Percentiles rank a stretch among this genome's conserved stretches.
Conservation (phyloP, 2,888 invertebrate genomes). For the Trachelus tabidus region DNA sequence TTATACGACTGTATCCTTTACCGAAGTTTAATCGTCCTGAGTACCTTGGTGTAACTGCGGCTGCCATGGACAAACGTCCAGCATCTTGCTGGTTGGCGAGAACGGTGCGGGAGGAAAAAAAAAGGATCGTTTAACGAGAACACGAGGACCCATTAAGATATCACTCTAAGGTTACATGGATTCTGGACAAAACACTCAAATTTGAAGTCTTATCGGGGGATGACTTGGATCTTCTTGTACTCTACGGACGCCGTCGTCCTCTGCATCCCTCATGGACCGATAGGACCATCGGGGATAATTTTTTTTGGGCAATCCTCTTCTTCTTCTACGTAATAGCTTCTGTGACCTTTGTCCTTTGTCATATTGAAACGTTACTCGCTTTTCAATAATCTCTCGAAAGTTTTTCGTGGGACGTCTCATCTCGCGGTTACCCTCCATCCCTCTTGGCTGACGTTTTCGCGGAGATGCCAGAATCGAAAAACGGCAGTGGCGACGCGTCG, state of each 20-base stretch:
- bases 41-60: neutral
- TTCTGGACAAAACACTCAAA: constrained; percentile 1
- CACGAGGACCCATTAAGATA: constrained; percentile 4
- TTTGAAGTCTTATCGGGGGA: neutral
- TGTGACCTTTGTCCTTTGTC: neutral
- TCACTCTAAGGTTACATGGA: neutral
- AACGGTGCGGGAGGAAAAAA: neutral
- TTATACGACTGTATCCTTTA: constrained; percentile 2
- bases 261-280: neutral
- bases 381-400: neutral
- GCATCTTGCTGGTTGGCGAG: neutral
- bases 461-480: neutral
- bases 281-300: neutral
- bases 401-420: neutral
- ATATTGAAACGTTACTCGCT: neutral
- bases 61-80: neutral
- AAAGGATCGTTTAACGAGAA: constrained; percentile 1
- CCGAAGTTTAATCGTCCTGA: constrained; percentile 1
- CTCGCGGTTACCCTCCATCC: neutral
- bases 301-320: neutral
- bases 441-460: neutral
- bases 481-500: neutral
- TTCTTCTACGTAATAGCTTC: neutral
- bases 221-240: neutral
- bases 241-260: neutral